Conservation (phyloP, 2,797 vertebrate species). For the Diplodus puntazzo region DNA sequence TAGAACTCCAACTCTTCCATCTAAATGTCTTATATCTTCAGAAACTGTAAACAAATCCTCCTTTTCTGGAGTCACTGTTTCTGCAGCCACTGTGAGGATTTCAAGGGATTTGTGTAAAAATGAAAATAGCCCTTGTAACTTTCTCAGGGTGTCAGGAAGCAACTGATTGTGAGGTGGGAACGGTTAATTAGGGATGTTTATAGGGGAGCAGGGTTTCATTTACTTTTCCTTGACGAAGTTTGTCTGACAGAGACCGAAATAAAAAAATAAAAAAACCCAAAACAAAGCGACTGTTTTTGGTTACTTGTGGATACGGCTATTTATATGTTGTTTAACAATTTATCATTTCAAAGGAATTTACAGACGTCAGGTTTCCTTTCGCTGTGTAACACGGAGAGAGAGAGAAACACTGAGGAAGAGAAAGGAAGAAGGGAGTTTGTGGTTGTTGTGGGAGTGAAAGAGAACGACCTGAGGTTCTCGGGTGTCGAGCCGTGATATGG, state of each 20-base stretch:
- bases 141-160: constrained; percentile 53
- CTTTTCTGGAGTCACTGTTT: constrained; percentile 2
- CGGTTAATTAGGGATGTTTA: constrained; percentile 65
- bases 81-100: constrained; percentile 25
- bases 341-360: constrained; percentile 40
- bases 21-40: too few relatives aligned
- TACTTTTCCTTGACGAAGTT: constrained; percentile 68
- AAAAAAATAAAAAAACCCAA: constrained; percentile 6
- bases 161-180: constrained; percentile 48
- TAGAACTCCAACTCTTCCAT: too few relatives aligned
- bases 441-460: constrained; percentile 19
- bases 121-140: constrained; percentile 67
- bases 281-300: constrained; percentile 36
- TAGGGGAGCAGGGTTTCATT: constrained; percentile 53
- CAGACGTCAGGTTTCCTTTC: constrained; percentile 22
- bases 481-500: constrained; percentile 43
- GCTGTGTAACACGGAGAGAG: constrained; percentile 7
- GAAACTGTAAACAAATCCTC: constrained; percentile 5
- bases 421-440: constrained; percentile 11
- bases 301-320: constrained; percentile 15
- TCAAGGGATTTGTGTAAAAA: constrained; percentile 60
- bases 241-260: constrained; percentile 21
- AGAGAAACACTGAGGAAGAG: background rate
- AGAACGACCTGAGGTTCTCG: constrained; percentile 7
- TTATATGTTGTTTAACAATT: constrained; percentile 35